phyloP scores from a whole-genome alignment of 2,888 invertebrate genomes.

The Piscicola geometra region DNA sequence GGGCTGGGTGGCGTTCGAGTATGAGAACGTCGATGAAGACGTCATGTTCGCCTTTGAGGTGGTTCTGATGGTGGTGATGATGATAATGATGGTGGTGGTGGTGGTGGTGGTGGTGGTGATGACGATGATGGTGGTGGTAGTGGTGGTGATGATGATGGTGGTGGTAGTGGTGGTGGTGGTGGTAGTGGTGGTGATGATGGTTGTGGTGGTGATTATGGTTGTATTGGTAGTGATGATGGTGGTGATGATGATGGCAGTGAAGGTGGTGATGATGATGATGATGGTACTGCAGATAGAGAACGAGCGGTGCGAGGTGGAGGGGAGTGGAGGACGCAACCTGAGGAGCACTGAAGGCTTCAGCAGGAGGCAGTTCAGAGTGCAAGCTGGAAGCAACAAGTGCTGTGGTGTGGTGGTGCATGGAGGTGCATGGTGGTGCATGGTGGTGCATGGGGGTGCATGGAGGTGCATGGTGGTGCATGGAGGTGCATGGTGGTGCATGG shows the following conservation, averaged over 20 bases:
- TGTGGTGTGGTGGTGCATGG: neutral
- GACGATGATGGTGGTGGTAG: neutral
- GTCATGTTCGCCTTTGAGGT: constrained; percentile 59
- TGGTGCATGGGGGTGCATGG: too few relatives aligned
- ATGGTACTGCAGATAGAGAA: neutral
- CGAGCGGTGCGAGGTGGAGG: constrained; percentile 12
- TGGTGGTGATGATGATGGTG: neutral
- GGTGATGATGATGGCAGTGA: neutral
- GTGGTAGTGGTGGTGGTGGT: neutral
- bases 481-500: too few relatives aligned
- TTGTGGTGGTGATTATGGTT: neutral
- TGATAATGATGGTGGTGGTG: neutral
- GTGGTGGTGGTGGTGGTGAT: neutral
- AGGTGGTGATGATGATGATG: too few relatives aligned
- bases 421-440: too few relatives aligned
- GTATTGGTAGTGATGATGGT: too few relatives aligned
- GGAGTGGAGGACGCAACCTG: constrained; percentile 8
- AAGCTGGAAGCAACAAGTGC: neutral
- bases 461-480: too few relatives aligned
- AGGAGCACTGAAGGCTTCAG: neutral
- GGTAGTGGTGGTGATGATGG: too few relatives aligned
- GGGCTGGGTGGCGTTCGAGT: constrained; percentile 59
- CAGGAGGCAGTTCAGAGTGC: constrained; percentile 14
- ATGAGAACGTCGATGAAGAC: constrained; percentile 58
- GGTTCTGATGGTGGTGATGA: too few relatives aligned